Percentiles rank a stretch among this genome's conserved stretches.
Conservation (phyloP, 2,888 invertebrate species). For the Cheilosia grossa region DNA sequence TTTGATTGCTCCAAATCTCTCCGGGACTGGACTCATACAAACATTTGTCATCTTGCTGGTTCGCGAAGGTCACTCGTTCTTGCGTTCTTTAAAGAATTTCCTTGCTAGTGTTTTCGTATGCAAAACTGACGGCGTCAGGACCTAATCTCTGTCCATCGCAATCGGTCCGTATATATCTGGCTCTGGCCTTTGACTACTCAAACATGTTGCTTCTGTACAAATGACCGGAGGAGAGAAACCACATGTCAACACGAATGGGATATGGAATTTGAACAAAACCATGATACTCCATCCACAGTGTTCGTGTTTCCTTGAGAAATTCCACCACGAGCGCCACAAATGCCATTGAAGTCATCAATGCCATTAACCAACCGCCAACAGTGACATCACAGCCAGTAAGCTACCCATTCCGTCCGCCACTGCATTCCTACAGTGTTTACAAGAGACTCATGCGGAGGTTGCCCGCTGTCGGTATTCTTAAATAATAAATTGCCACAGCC, state of each 20-base stretch:
- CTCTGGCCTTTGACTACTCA: neutral
- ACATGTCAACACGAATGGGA: neutral
- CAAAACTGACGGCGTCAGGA: too few relatives aligned
- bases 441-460: slow-evolving; percentile 18
- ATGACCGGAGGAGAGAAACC: neutral
- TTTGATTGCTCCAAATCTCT: too few relatives aligned
- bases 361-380: slow-evolving; percentile 49
- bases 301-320: slow-evolving; percentile 34
- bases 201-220: neutral
- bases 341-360: slow-evolving; percentile 44
- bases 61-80: too few relatives aligned
- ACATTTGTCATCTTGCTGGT: too few relatives aligned
- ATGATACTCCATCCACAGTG: neutral
- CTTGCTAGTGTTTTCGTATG: too few relatives aligned
- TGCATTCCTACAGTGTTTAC: slow-evolving; percentile 15
- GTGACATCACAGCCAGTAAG: slow-evolving; percentile 24
- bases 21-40: too few relatives aligned
- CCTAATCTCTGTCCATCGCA: too few relatives aligned
- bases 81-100: too few relatives aligned
- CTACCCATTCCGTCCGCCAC: neutral
- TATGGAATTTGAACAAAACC: neutral
- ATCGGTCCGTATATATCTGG: too few relatives aligned
- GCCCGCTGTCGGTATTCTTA: slow-evolving; percentile 42
- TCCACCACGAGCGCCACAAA: slow-evolving; percentile 30
- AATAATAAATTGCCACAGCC: slow-evolving; percentile 59